A percentile compares a stretch with the other conserved stretches of the same genome.
Evolutionary conservation across 2,888 invertebrate species (phyloP).

Genomic region (Frankliniella intonsa): DNA sequence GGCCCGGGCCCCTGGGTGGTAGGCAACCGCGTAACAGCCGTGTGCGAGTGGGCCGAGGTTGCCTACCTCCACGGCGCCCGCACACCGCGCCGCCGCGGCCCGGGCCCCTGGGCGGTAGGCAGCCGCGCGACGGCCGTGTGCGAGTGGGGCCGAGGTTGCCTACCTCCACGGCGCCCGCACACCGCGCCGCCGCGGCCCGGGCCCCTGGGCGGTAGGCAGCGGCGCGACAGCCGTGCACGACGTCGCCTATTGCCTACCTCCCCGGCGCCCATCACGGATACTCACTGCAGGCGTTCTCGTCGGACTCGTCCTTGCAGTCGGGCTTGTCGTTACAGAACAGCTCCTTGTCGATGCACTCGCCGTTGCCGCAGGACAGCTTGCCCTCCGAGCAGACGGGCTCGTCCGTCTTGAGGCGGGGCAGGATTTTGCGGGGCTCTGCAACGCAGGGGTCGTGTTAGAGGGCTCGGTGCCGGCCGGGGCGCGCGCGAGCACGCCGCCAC

Average conservation of each 20-base stretch:
- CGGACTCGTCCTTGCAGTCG: conserved; percentile 91
- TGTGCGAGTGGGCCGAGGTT: no score
- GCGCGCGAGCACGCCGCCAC: not conserved
- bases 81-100: not conserved
- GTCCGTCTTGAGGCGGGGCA: conserved; percentile 87
- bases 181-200: not conserved
- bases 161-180: not conserved
- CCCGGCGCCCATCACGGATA: conserved; percentile 41
- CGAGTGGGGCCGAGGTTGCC: no score
- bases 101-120: no score
- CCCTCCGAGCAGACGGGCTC: conserved; percentile 88
- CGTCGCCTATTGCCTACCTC: no score
- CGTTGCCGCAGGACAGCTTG: conserved; percentile 85
- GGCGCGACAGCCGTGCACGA: no score
- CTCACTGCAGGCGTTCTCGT: conserved; percentile 94
- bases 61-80: no score
- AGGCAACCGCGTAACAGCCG: no score
- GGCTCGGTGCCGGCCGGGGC: not conserved
- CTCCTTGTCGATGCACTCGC: conserved; percentile 86
- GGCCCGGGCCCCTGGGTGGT: no score
- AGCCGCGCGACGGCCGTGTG: no score
- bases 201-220: no score
- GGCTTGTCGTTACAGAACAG: conserved; percentile 90
- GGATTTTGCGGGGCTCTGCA: conserved; percentile 82
- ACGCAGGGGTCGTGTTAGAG: conserved; percentile 38